Percentiles rank a stretch among this genome's conserved stretches.
Evolutionary conservation across 2,797 vertebrate genomes (phyloP).

Genomic region (Remorina albescens): DNA sequence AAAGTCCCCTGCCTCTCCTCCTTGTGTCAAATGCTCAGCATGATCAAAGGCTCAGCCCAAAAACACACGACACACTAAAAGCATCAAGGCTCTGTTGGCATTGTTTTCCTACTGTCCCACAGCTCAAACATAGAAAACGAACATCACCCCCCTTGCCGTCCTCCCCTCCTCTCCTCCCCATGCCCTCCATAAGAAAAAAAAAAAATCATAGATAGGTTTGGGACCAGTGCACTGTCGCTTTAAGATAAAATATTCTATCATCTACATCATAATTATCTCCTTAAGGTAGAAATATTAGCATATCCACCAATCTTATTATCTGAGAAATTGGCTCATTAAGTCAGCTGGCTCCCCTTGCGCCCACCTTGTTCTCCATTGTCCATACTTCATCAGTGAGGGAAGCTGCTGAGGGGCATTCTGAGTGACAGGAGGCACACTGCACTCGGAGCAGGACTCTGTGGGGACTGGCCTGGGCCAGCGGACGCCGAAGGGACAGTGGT

Average conservation of each 20-base stretch:
- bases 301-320: conserved; percentile 91
- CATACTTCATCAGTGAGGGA: conserved; percentile 85
- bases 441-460: conserved; percentile 59
- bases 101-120: conserved; percentile 80
- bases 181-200: conserved; percentile 45
- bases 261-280: conserved; percentile 91
- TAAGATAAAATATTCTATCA: conserved; percentile 90
- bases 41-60: conserved; percentile 82
- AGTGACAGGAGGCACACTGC: conserved; percentile 80
- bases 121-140: conserved; percentile 70
- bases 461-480: conserved; percentile 50
- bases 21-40: conserved; percentile 76
- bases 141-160: conserved; percentile 30
- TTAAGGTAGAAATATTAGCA: conserved; percentile 93
- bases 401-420: conserved; percentile 81
- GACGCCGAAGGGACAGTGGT: conserved; percentile 49
- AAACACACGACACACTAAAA: conserved; percentile 73
- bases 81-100: conserved; percentile 79
- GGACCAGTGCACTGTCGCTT: conserved; percentile 84
- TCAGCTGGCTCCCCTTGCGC: conserved; percentile 85
- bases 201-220: conserved; percentile 71
- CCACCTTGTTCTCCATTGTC: conserved; percentile 87
- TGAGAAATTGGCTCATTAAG: conserved; percentile 92
- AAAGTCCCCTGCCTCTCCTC: conserved; percentile 79
- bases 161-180: conserved; percentile 8